Evolutionary conservation across 2,113 vertebrate genomes (phyloP).

Genomic region (Bubo scandiacus): DNA sequence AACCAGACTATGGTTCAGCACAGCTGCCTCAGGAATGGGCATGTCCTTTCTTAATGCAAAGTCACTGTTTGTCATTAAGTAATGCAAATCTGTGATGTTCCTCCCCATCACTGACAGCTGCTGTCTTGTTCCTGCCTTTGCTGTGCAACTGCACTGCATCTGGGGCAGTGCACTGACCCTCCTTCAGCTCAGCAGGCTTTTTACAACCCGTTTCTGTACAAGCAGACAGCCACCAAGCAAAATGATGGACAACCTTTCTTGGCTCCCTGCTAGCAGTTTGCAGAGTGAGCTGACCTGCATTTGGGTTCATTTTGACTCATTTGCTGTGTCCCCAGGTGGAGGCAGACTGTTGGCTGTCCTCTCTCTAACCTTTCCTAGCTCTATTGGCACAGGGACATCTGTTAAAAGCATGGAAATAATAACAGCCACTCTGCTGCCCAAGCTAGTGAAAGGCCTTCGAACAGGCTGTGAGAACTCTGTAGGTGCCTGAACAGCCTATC

Average conservation of each 20-base stretch:
- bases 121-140: rapidly evolving
- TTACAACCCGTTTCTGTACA: background rate
- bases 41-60: background rate
- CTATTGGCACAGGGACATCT: background rate
- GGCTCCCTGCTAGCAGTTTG: background rate
- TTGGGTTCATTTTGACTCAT: background rate
- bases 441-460: background rate
- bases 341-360: background rate
- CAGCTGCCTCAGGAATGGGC: background rate
- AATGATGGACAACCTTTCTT: rapidly evolving
- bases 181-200: background rate
- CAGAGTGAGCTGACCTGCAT: background rate
- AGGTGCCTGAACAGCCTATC: background rate
- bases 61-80: background rate
- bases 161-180: background rate
- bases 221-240: background rate
- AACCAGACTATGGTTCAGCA: background rate
- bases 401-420: background rate
- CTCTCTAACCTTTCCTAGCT: background rate
- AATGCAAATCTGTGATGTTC: background rate
- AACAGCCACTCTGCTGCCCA: background rate
- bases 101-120: background rate
- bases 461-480: background rate
- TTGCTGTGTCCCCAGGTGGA: background rate
- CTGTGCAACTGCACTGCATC: rapidly evolving